phyloP scores from a whole-genome alignment of 37 sponge, comb jelly and placozoan species.

The Halisarca cf. caerulea region DNA sequence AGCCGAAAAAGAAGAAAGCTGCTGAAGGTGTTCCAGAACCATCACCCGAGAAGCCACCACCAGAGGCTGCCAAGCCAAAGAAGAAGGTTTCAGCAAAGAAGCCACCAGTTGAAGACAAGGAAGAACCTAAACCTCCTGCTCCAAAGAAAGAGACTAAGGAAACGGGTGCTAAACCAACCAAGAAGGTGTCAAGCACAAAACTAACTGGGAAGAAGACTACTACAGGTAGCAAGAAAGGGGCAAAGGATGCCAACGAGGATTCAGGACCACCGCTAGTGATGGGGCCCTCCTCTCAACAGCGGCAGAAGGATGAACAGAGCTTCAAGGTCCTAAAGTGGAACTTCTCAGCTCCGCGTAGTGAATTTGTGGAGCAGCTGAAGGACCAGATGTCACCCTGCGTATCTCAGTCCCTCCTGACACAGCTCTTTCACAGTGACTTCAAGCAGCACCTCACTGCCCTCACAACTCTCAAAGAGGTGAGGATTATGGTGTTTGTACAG shows the following conservation, averaged over 20 bases:
- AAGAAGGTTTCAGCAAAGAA: conserved; percentile 25
- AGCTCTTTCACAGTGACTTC: conserved; percentile 90
- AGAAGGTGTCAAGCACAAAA: conserved; percentile 17
- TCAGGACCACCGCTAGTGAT: conserved; percentile 37
- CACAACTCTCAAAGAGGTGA: conserved; percentile 62
- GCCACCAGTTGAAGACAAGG: neutral
- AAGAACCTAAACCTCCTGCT: conserved; percentile 11
- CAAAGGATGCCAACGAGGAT: conserved; percentile 23
- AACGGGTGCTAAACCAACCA: neutral
- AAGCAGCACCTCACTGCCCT: conserved; percentile 83
- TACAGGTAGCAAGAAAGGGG: neutral
- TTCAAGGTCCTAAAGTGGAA: conserved; percentile 88
- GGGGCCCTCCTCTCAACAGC: conserved; percentile 50
- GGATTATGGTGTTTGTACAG: too few species aligned
- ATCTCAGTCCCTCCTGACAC: conserved; percentile 49
- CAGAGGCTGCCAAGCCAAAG: conserved; percentile 18
- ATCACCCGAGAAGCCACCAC: neutral
- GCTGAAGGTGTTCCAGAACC: neutral
- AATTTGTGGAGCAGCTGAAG: conserved; percentile 88
- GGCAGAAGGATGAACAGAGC: conserved; percentile 76
- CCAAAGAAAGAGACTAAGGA: neutral
- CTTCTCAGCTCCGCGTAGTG: conserved; percentile 79
- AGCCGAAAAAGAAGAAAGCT: conserved; percentile 25
- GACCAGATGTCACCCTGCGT: conserved; percentile 85
- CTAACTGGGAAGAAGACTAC: neutral